Percentiles rank a stretch among this genome's conserved stretches.
These are phyloP conservation scores for Diplosoma virens DNA, from an alignment of 23 tunicate genomes.

Conservation along the genomic window DNA sequence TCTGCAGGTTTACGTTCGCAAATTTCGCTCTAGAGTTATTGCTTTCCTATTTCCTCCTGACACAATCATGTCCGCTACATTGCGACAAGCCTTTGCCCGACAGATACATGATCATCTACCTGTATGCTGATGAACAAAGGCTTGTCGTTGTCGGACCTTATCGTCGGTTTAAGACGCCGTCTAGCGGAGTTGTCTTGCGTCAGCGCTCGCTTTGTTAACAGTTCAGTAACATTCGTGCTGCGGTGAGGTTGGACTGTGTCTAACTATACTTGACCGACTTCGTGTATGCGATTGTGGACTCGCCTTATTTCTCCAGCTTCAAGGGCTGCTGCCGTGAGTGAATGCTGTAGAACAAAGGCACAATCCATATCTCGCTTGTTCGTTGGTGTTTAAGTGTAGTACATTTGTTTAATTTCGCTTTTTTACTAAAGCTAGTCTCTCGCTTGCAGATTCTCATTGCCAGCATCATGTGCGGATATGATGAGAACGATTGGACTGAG, in stretches of 20 bases:
- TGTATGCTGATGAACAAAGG: slow-evolving; percentile 98
- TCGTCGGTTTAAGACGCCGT: slow-evolving; percentile 33
- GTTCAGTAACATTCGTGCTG: too few species aligned
- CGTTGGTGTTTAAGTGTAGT: too few species aligned
- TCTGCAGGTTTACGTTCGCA: too few species aligned
- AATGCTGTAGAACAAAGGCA: slow-evolving; percentile 93
- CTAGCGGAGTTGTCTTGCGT: too few species aligned
- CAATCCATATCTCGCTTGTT: slow-evolving; percentile 19
- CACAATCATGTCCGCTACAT: too few species aligned
- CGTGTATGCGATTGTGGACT: slow-evolving; percentile 38
- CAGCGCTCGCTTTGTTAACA: too few species aligned
- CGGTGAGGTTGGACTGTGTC: too few species aligned
- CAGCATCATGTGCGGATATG: slow-evolving; percentile 90
- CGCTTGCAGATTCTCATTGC: slow-evolving; percentile 78
- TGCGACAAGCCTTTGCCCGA: slow-evolving; percentile 74
- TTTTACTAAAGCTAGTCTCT: too few species aligned
- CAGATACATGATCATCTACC: slow-evolving; percentile 57
- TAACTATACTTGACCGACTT: too few species aligned
- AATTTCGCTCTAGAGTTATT: too few species aligned
- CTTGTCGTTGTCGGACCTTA: slow-evolving; percentile 61
- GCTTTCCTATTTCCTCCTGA: too few species aligned
- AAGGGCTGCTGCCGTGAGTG: slow-evolving; percentile 46
- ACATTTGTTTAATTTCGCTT: background rate
- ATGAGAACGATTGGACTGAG: slow-evolving; percentile 85
- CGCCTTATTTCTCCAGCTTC: slow-evolving; percentile 60